phyloP scores from a whole-genome alignment of 2,888 invertebrate species.

The Portevinia maculata region DNA sequence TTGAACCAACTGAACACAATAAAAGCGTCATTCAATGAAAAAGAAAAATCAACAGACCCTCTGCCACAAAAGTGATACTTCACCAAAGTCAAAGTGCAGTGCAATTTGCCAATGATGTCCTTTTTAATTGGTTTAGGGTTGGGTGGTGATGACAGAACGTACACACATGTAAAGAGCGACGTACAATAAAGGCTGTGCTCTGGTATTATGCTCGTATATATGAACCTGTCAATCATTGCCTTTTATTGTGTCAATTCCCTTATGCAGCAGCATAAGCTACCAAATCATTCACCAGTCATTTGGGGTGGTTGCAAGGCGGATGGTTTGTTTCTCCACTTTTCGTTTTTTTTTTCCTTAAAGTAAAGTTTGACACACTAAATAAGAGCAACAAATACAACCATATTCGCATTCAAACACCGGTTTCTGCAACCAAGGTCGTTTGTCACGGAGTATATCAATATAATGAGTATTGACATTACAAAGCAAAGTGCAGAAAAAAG shows the following conservation, averaged over 20 bases:
- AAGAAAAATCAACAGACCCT: conserved; percentile 13
- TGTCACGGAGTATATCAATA: too few species aligned
- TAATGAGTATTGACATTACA: too few species aligned
- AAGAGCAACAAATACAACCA: too few species aligned
- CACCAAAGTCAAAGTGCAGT: conserved; percentile 69
- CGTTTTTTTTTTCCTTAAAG: too few species aligned
- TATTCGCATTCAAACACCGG: too few species aligned
- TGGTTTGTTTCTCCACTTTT: too few species aligned
- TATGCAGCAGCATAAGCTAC: too few species aligned
- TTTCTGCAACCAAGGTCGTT: too few species aligned
- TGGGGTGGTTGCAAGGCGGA: too few species aligned
- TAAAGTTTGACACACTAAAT: too few species aligned
- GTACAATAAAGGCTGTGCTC: conserved; percentile 24
- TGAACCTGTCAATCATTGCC: conserved; percentile 56
- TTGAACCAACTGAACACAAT: conserved; percentile 43
- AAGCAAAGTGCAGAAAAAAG: too few species aligned
- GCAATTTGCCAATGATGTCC: conserved; percentile 70
- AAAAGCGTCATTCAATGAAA: conserved; percentile 50
- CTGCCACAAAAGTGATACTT: conserved; percentile 59
- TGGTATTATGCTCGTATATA: conserved; percentile 12
- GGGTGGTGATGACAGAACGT: conserved; percentile 17
- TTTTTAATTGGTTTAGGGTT: conserved; percentile 67
- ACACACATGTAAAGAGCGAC: not conserved
- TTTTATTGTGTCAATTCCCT: conserved; percentile 39
- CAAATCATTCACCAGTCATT: too few species aligned